phyloP scores from a whole-genome alignment of 2,888 invertebrate genomes.

The Phengaris arion region DNA sequence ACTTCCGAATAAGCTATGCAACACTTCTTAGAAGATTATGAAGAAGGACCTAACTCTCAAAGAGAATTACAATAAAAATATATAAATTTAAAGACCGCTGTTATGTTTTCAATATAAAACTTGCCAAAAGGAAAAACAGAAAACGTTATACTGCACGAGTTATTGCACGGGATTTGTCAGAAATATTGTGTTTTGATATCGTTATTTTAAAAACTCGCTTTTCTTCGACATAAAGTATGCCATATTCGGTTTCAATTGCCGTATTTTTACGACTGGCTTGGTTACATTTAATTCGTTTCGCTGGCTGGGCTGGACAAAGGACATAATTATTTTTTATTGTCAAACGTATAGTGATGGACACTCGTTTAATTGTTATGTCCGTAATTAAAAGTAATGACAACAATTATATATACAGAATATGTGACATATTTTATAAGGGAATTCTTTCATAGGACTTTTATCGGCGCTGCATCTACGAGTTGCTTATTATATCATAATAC shows the following conservation, averaged over 20 bases:
- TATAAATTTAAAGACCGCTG: background rate
- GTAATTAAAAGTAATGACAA: constrained; percentile 11
- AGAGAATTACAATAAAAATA: background rate
- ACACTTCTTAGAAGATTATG: no score
- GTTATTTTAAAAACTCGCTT: constrained; percentile 18
- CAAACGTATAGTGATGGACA: constrained; percentile 12
- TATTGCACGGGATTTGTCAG: constrained; percentile 1
- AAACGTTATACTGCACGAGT: background rate
- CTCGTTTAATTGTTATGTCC: constrained; percentile 15
- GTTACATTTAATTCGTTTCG: background rate
- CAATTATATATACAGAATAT: constrained; percentile 1
- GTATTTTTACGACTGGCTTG: constrained; percentile 19
- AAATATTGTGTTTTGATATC: constrained; percentile 26
- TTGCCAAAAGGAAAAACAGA: background rate
- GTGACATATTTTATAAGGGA: background rate
- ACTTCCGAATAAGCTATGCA: no score
- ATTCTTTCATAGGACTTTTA: background rate
- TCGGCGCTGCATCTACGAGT: background rate
- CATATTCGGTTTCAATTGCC: constrained; percentile 24
- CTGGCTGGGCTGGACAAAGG: background rate
- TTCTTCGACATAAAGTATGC: constrained; percentile 9
- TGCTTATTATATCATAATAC: background rate
- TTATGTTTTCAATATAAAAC: background rate
- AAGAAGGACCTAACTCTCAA: background rate
- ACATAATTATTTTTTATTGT: constrained; percentile 15